Evolutionary conservation across 2,888 invertebrate species (phyloP).

Genomic region (Sphaeridia pumilis): DNA sequence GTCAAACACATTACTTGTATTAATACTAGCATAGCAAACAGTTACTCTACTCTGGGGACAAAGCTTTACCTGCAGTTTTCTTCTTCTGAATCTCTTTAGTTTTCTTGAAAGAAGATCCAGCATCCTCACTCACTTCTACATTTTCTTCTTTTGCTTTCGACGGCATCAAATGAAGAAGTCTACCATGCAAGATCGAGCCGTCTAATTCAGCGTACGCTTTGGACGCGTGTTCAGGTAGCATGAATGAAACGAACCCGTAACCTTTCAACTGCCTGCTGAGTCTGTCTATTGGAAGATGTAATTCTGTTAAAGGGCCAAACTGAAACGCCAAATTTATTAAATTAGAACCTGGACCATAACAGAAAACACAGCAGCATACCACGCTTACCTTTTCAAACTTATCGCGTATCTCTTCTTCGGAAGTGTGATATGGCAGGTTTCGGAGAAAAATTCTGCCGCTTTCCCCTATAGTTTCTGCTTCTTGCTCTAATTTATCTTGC

Average conservation of each 20-base stretch:
- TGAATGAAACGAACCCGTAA: slow-evolving; percentile 80
- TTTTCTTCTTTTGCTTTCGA: slow-evolving; percentile 74
- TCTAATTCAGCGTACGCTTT: slow-evolving; percentile 77
- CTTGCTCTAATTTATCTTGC: slow-evolving; percentile 52
- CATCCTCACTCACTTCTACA: slow-evolving; percentile 56
- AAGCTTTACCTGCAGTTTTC: slow-evolving; percentile 30
- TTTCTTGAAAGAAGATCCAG: slow-evolving; percentile 44
- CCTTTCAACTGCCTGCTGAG: slow-evolving; percentile 60
- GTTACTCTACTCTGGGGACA: background rate
- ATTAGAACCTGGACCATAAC: no score
- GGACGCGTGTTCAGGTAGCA: slow-evolving; percentile 91
- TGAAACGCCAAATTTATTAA: background rate
- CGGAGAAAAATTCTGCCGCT: slow-evolving; percentile 86
- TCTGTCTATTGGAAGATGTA: slow-evolving; percentile 77
- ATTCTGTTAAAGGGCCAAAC: slow-evolving; percentile 65
- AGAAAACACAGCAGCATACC: no score
- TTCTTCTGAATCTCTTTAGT: slow-evolving; percentile 42
- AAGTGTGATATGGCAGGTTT: slow-evolving; percentile 75
- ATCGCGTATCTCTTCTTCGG: slow-evolving; percentile 69
- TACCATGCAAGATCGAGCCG: slow-evolving; percentile 78
- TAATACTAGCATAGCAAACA: background rate
- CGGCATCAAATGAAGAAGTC: slow-evolving; percentile 86
- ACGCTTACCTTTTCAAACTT: slow-evolving; percentile 53
- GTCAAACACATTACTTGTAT: background rate
- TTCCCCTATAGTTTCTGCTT: slow-evolving; percentile 64